Percentiles rank a stretch among this genome's conserved stretches.
Conservation (phyloP, 2,113 vertebrate genomes). For the Protobothrops flavoviridis region DNA sequence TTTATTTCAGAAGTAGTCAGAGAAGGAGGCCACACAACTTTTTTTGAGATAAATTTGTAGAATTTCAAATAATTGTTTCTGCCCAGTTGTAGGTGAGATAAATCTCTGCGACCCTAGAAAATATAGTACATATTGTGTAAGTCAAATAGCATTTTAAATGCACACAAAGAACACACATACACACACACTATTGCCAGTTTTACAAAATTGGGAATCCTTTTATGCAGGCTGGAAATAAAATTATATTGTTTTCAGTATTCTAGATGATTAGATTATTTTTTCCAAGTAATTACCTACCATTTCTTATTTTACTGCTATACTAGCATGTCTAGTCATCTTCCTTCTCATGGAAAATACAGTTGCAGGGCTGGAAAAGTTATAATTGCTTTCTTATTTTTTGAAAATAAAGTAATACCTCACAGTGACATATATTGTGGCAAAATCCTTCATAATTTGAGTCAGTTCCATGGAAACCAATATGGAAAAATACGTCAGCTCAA, state of each 20-base stretch:
- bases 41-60: neutral
- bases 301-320: neutral
- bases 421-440: constrained; percentile 53
- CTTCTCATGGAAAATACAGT: constrained; percentile 40
- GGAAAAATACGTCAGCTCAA: constrained; percentile 29
- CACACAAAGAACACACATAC: neutral
- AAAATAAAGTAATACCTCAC: constrained; percentile 63
- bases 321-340: constrained; percentile 25
- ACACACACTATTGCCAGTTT: neutral
- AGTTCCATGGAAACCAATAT: constrained; percentile 50
- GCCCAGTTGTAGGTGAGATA: neutral
- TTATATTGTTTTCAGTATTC: neutral
- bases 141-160: neutral
- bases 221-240: neutral
- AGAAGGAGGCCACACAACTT: neutral
- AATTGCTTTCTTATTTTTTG: constrained; percentile 64
- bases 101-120: neutral
- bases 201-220: neutral
- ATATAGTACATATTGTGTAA: neutral
- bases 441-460: constrained; percentile 51
- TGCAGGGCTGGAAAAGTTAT: constrained; percentile 56
- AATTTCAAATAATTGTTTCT: neutral
- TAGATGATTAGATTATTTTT: neutral
- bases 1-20: neutral
- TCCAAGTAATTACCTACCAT: neutral